phyloP scores from a whole-genome alignment of 2,888 invertebrate species.

The Erebia ligea region DNA sequence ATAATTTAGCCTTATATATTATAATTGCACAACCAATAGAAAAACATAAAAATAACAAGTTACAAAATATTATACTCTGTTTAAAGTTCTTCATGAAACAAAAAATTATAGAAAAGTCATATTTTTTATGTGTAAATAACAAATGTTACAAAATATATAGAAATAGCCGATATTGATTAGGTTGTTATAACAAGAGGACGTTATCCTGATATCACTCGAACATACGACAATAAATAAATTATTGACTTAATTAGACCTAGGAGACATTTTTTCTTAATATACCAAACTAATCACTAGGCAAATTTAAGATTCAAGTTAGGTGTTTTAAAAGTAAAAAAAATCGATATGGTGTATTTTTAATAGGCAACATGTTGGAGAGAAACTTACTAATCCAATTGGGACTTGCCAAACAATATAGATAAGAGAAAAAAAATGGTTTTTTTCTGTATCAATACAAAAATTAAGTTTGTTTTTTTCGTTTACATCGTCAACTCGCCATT shows the following conservation, averaged over 20 bases:
- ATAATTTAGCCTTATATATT: not conserved
- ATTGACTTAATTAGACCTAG: constrained; percentile 13
- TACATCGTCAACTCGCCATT: not conserved
- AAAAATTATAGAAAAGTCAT: not conserved
- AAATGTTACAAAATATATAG: not conserved
- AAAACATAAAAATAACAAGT: not conserved
- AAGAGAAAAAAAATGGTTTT: not conserved
- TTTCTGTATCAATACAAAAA: not conserved
- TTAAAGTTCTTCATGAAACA: not conserved
- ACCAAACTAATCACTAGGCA: constrained; percentile 54
- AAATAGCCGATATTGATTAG: constrained; percentile 10
- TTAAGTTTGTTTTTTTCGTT: not conserved
- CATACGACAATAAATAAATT: constrained; percentile 22
- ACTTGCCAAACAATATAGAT: not conserved
- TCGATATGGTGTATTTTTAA: not conserved
- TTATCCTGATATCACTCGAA: constrained; percentile 15
- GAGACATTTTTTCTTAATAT: constrained; percentile 45
- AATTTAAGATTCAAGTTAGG: constrained; percentile 28
- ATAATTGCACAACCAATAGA: not conserved
- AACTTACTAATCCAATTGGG: not conserved
- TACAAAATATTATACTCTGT: not conserved
- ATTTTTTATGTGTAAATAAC: not conserved
- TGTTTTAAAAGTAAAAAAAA: constrained; percentile 28
- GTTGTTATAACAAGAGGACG: constrained; percentile 19
- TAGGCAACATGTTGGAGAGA: not conserved